Evolutionary conservation across 2,888 invertebrate genomes (phyloP), one percentile per base, ranked within the genome.

Genomic region (Nomada hirtipes): DNA sequence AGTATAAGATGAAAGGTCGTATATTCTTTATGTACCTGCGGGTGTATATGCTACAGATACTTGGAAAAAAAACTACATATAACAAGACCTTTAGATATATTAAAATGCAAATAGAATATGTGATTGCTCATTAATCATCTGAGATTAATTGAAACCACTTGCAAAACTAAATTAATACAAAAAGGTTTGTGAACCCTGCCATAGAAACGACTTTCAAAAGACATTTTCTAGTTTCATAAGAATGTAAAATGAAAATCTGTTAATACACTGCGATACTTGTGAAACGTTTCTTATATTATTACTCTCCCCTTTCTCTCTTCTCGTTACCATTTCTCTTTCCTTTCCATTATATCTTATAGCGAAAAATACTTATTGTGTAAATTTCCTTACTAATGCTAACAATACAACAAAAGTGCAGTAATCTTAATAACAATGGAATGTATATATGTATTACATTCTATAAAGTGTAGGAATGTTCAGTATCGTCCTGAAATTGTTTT

Each of bases 341-440:
- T 7, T 29, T 4, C 20, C 20, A 76, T 81, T 79, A 82, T 59
- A 70, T 53, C 55, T 84, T 90, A 90, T 70, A 64, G 76, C 89
- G 89, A 88, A 90, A 90, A 89, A 90, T 86, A 90, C 90, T 89
- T 90, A 89, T 88, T 77, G 75, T 85, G 77, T 90, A 88, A 84
- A 86, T 80, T 83, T 87, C 74, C 84, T 87, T 82, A 76, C 86
- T 91, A 91, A 89, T 87, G 81, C 87, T 89, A 91, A 87, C 86
- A 85, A 88, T 76, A 74, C 79, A 86, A 82, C 76, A 71, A 82
- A 84, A 88, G 69, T 86, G 86, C 87, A 75, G 85, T 87, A 89
- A 91, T 90, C 87, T 89, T 92, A 91, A 89, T 83, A 90, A 85
- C 86, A 89, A 90, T 92, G 92, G 92, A 92, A 92, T 92, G 92